Percentiles rank a stretch among this genome's conserved stretches.
These are phyloP conservation scores for Synanthedon myopaeformis DNA, from an alignment of 2,888 invertebrate species.

Conservation along the genomic window DNA sequence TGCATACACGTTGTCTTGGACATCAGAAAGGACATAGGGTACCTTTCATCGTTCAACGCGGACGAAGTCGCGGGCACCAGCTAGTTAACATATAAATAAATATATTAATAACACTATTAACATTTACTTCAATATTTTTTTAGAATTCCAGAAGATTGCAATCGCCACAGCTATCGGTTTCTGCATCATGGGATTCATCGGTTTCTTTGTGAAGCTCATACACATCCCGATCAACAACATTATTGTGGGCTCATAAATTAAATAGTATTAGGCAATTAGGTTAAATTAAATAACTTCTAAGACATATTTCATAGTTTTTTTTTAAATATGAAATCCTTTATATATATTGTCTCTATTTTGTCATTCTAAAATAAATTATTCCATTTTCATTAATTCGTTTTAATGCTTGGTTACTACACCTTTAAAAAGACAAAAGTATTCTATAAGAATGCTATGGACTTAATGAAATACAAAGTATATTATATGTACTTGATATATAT, in stretches of 20 bases:
- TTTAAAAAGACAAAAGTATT: too few relatives aligned
- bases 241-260: conserved; percentile 84
- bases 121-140: conserved; percentile 2
- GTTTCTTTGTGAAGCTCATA: conserved; percentile 99
- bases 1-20: too few relatives aligned
- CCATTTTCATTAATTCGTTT: conserved; percentile 17
- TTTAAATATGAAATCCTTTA: conserved; percentile 6
- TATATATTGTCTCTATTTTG: conserved; percentile 14
- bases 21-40: too few relatives aligned
- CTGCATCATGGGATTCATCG: conserved; percentile 99
- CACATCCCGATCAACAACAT: conserved; percentile 99
- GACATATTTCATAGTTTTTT: not conserved
- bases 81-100: too few relatives aligned
- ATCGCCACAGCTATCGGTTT: conserved; percentile 99
- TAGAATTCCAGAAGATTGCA: conserved; percentile 99
- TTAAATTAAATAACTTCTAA: not conserved
- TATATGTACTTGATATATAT: too few relatives aligned
- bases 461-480: too few relatives aligned
- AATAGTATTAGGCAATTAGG: conserved; percentile 33
- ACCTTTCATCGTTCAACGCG: too few relatives aligned
- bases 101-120: too few relatives aligned
- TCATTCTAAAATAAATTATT: conserved; percentile 57
- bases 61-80: too few relatives aligned
- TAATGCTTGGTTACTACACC: too few relatives aligned
- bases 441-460: too few relatives aligned